Conservation (phyloP, 1,140 invertebrate species). For the Drosophila albomicans region DNA sequence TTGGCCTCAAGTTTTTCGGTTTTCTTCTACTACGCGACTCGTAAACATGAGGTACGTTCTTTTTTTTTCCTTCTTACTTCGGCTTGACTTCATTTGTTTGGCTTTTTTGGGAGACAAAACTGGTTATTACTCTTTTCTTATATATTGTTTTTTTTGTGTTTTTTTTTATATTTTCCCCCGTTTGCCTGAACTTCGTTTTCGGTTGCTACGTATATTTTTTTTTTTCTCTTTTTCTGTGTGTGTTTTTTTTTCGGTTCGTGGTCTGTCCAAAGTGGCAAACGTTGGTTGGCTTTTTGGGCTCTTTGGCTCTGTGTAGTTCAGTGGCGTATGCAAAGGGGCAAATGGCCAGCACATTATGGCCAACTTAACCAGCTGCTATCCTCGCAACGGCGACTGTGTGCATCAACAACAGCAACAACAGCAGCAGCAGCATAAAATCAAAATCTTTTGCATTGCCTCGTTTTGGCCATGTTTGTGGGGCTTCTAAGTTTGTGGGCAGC, state of each 20-base stretch:
- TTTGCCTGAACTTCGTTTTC: constrained; percentile 54
- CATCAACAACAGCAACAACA: constrained; percentile 27
- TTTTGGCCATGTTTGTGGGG: constrained; percentile 30
- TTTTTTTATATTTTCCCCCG: constrained; percentile 43
- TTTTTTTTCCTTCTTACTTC: constrained; percentile 54
- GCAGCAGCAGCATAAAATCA: constrained; percentile 39
- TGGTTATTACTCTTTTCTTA: constrained; percentile 80
- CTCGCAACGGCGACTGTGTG: constrained; percentile 57
- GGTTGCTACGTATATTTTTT: constrained; percentile 30
- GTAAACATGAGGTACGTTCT: constrained; percentile 82
- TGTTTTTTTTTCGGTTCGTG: constrained; percentile 39
- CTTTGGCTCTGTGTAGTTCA: constrained; percentile 26
- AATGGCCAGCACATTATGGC: constrained; percentile 54
- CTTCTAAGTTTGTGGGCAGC: constrained; percentile 43
- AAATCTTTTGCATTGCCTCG: constrained; percentile 38
- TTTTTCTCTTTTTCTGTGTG: constrained; percentile 20
- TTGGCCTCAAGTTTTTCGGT: constrained; percentile 48
- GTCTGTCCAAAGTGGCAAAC: constrained; percentile 32
- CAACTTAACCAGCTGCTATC: constrained; percentile 44
- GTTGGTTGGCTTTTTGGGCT: constrained; percentile 16
- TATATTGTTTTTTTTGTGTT: constrained; percentile 4
- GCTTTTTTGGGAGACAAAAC: constrained; percentile 83
- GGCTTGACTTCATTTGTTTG: constrained; percentile 82
- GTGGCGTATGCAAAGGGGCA: constrained; percentile 78
- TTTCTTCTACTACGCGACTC: constrained; percentile 61